Conservation (phyloP, 2,113 vertebrate genomes). For the Melanocharis versteri region DNA sequence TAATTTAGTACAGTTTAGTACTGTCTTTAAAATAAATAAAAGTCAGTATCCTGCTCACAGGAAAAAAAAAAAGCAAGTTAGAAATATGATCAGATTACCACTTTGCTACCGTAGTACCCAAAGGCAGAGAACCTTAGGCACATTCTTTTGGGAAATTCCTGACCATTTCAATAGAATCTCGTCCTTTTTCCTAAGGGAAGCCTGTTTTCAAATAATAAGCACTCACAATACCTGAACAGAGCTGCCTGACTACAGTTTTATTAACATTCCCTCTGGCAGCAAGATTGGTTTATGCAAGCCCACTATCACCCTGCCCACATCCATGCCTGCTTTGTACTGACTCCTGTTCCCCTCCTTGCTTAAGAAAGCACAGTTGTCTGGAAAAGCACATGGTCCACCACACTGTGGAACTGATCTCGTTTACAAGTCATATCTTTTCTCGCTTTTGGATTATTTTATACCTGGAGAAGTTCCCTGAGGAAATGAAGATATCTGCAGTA, state of each 20-base stretch:
- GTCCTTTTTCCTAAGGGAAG: neutral
- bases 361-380: neutral
- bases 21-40: neutral
- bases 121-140: neutral
- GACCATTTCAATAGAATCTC: neutral
- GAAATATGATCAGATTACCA: neutral
- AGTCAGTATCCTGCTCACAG: neutral
- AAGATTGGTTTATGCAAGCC: neutral
- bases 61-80: rapidly evolving
- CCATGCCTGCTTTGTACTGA: neutral
- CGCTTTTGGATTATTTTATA: neutral
- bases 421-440: neutral
- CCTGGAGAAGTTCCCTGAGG: neutral
- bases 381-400: neutral
- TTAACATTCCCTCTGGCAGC: neutral
- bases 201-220: neutral
- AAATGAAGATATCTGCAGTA: neutral
- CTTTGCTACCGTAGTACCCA: neutral
- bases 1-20: neutral
- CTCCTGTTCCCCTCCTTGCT: neutral
- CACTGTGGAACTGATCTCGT: neutral
- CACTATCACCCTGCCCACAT: neutral
- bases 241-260: neutral
- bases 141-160: neutral
- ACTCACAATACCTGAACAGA: neutral